Percentiles rank a stretch among this genome's conserved stretches.
These are phyloP conservation scores for Strigamia maritima DNA, from an alignment of 2,888 invertebrate species.

Conservation along the genomic window DNA sequence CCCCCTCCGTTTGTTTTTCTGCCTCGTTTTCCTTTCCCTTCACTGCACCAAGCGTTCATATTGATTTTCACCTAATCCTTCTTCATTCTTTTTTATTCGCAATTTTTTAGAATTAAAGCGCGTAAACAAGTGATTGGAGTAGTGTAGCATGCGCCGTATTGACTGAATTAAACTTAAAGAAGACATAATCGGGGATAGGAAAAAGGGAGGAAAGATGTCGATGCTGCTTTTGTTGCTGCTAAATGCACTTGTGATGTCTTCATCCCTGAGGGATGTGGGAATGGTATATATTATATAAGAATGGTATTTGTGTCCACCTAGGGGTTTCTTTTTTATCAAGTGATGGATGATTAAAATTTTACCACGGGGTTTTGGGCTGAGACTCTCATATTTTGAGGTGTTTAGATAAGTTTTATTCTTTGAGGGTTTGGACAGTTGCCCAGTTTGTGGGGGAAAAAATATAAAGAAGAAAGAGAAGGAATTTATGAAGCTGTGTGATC, in stretches of 20 bases:
- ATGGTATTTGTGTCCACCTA: background rate
- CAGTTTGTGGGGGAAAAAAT: background rate
- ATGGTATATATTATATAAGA: background rate
- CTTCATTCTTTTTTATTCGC: background rate
- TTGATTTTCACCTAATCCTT: background rate
- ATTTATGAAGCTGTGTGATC: background rate
- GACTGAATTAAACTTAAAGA: slow-evolving; percentile 1
- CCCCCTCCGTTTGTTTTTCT: slow-evolving; percentile 1
- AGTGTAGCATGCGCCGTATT: background rate
- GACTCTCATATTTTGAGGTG: background rate
- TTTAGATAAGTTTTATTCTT: background rate
- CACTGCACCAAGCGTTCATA: slow-evolving; percentile 6
- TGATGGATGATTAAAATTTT: slow-evolving; percentile 23
- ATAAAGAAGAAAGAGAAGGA: background rate
- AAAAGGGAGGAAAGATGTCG: background rate
- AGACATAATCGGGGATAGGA: background rate
- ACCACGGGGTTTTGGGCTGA: background rate
- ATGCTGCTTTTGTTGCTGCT: background rate
- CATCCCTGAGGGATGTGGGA: background rate
- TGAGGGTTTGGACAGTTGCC: background rate
- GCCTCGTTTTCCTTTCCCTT: background rate
- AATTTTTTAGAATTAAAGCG: slow-evolving; percentile 12
- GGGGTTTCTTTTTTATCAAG: background rate
- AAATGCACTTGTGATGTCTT: slow-evolving; percentile 8
- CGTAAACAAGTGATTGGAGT: background rate